These are phyloP conservation scores for Cynoglossus semilaevis DNA, from an alignment of 2,113 vertebrate species.

Conservation along the genomic window DNA sequence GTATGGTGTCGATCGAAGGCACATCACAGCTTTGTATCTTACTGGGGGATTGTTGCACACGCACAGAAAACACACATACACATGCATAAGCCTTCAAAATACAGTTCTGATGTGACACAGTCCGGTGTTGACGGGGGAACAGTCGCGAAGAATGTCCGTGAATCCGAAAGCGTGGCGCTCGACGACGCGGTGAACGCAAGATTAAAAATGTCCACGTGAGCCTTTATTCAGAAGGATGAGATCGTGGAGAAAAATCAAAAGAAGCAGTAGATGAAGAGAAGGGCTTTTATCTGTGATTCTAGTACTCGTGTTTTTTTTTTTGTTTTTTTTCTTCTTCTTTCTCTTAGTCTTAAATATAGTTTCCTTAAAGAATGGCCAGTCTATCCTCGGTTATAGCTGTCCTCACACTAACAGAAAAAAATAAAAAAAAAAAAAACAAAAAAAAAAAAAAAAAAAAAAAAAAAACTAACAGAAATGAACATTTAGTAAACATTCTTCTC, in stretches of 20 bases:
- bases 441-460: conserved; percentile 72
- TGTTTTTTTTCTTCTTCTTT: conserved; percentile 62
- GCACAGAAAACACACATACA: conserved; percentile 53
- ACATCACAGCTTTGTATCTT: conserved; percentile 69
- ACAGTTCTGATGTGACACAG: conserved; percentile 43
- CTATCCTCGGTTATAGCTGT: conserved; percentile 91
- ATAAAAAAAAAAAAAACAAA: conserved; percentile 54
- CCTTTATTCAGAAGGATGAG: conserved; percentile 93
- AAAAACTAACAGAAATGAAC: conserved; percentile 80
- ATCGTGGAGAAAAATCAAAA: conserved; percentile 85
- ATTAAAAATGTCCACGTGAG: conserved; percentile 85
- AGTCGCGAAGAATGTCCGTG: conserved; percentile 80
- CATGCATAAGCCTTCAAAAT: conserved; percentile 58
- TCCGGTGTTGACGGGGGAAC: conserved; percentile 82
- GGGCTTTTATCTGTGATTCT: conserved; percentile 78
- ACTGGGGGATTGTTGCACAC: conserved; percentile 66
- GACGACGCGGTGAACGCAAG: conserved; percentile 81
- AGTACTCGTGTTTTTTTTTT: conserved; percentile 22
- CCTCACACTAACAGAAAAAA: conserved; percentile 87
- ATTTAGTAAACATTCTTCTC: conserved; percentile 98
- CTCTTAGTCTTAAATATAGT: conserved; percentile 80
- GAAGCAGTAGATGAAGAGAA: conserved; percentile 82
- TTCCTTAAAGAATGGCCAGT: conserved; percentile 89
- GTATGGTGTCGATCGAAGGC: conserved; percentile 63
- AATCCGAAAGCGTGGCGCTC: conserved; percentile 80